A percentile compares a stretch with the other conserved stretches of the same genome.
Evolutionary conservation across 1,140 invertebrate species (phyloP).

Genomic region (Matsumurasca onukii): DNA sequence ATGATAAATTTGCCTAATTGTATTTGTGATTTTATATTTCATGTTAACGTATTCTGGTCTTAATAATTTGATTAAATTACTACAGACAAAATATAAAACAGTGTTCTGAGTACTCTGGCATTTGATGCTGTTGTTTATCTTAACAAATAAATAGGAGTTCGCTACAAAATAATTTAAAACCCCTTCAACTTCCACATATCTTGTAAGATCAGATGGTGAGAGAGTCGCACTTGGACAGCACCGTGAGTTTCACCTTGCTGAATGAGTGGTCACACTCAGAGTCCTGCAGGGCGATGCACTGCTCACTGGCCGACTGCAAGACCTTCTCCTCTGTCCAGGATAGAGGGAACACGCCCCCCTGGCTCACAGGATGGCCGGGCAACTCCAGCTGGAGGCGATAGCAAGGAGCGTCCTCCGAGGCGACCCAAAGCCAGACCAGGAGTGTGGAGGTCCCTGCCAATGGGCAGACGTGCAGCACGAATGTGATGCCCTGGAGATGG

Average conservation of each 20-base stretch:
- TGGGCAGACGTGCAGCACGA: conserved; percentile 22
- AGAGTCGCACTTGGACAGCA: background rate
- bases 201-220: background rate
- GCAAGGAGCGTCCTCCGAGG: background rate
- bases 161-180: no score
- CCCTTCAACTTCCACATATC: no score
- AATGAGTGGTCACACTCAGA: background rate
- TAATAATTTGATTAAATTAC: no score
- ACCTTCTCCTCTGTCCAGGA: conserved; percentile 3
- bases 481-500: background rate
- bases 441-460: background rate
- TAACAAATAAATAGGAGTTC: no score
- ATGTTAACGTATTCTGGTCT: no score
- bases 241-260: conserved; percentile 1
- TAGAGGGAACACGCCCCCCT: conserved; percentile 25
- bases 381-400: conserved; percentile 21
- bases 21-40: no score
- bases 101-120: no score
- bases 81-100: no score
- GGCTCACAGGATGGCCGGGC: conserved; percentile 14
- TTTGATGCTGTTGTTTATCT: no score
- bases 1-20: no score
- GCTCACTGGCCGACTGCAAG: background rate
- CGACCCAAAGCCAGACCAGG: conserved; percentile 29
- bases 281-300: conserved; percentile 10